phyloP scores from a whole-genome alignment of 2,888 invertebrate genomes.

The Mimas tiliae region DNA sequence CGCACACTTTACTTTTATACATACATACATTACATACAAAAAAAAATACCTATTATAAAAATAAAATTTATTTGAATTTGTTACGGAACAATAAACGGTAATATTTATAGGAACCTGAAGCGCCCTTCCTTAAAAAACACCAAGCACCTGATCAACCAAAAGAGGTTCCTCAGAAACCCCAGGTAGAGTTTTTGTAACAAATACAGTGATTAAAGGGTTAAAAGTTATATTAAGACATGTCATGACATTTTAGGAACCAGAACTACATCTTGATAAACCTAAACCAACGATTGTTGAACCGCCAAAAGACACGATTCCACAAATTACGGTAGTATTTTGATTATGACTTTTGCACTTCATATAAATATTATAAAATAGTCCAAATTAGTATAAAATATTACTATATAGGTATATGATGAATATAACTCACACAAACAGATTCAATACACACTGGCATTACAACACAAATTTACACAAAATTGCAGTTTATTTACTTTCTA shows the following conservation, averaged over 20 bases:
- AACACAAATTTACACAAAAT: background rate
- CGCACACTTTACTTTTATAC: background rate
- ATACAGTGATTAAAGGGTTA: background rate
- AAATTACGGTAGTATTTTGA: background rate
- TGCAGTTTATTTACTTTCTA: background rate
- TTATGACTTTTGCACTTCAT: background rate
- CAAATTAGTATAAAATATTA: background rate
- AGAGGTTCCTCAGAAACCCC: constrained; percentile 30
- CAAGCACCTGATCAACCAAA: constrained; percentile 23
- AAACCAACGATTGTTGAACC: constrained; percentile 28
- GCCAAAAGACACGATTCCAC: background rate
- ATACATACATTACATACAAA: background rate
- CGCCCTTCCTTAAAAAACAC: constrained; percentile 20
- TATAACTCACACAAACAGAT: background rate
- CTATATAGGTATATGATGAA: too few relatives aligned
- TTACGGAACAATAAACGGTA: background rate
- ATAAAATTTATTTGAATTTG: background rate
- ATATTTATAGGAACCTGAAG: constrained; percentile 21
- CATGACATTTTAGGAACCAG: constrained; percentile 37
- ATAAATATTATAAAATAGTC: background rate
- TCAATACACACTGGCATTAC: background rate
- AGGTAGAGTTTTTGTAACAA: constrained; percentile 28
- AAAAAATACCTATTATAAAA: background rate
- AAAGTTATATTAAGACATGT: background rate
- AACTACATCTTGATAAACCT: constrained; percentile 29